A percentile compares a stretch with the other conserved stretches of the same genome.
These are phyloP conservation scores for Galendromus occidentalis DNA, from an alignment of 1,140 invertebrate genomes.

Conservation along the genomic window DNA sequence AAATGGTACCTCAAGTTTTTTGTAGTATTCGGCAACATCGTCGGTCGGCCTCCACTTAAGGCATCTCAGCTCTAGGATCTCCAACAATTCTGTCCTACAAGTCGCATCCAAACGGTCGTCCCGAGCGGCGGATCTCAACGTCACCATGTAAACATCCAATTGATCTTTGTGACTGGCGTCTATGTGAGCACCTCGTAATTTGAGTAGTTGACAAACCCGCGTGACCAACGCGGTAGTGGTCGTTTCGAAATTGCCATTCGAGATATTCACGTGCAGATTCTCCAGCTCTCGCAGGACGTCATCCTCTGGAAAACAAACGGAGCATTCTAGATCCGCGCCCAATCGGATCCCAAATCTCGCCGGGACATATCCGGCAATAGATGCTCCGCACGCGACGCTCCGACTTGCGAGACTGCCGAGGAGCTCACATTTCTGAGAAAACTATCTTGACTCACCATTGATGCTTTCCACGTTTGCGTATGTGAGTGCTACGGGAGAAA, in stretches of 20 bases:
- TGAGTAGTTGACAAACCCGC: conserved; percentile 14
- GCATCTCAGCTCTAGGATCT: conserved; percentile 65
- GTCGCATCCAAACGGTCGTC: conserved; percentile 50
- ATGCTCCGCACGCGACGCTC: too few species aligned
- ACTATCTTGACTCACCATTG: conserved; percentile 3
- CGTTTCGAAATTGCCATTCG: conserved; percentile 16
- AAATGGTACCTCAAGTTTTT: conserved; percentile 45
- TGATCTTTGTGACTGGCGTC: conserved; percentile 30
- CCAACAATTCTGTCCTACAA: conserved; percentile 58
- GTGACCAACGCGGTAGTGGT: background rate
- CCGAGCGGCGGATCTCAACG: conserved; percentile 63
- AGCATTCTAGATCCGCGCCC: too few species aligned
- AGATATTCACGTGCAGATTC: conserved; percentile 12
- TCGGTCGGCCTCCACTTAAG: conserved; percentile 60
- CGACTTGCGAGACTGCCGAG: too few species aligned
- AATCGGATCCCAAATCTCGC: too few species aligned
- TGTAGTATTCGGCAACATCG: conserved; percentile 58
- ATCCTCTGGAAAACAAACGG: background rate
- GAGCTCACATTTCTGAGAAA: too few species aligned
- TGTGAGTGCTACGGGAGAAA: background rate
- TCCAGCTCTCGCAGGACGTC: conserved; percentile 12
- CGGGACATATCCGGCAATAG: too few species aligned
- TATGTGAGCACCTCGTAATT: conserved; percentile 12
- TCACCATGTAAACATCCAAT: conserved; percentile 49
- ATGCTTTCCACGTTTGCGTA: conserved; percentile 6